Evolutionary conservation across 2,888 invertebrate genomes (phyloP).

Genomic region (Mythimna impura): DNA sequence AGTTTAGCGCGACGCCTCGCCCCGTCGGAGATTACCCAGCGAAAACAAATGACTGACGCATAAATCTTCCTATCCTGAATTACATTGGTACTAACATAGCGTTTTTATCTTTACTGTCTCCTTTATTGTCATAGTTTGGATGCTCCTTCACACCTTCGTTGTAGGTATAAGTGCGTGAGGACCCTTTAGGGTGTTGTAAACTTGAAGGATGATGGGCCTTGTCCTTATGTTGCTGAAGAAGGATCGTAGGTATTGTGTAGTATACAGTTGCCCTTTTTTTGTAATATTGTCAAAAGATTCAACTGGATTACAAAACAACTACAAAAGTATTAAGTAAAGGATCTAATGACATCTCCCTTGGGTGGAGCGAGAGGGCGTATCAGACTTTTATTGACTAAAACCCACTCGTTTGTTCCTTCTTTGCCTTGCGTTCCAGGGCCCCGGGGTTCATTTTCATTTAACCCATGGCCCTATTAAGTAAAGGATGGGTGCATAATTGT

Average conservation of each 20-base stretch:
- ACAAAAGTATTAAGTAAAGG: background rate
- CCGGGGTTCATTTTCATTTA: too few relatives aligned
- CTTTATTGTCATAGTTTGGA: conserved; percentile 69
- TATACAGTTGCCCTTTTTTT: background rate
- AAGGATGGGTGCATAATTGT: too few relatives aligned
- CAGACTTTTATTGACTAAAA: too few relatives aligned
- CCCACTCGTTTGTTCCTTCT: too few relatives aligned
- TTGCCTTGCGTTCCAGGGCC: too few relatives aligned
- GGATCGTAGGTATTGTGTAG: background rate
- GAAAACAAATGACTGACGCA: conserved; percentile 84
- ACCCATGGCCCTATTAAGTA: too few relatives aligned
- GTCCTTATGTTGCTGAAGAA: conserved; percentile 8
- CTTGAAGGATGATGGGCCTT: conserved; percentile 5
- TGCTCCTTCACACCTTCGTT: conserved; percentile 58
- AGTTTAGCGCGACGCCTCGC: conserved; percentile 83
- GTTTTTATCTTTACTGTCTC: conserved; percentile 74
- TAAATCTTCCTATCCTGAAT: conserved; percentile 80
- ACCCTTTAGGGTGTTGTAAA: conserved; percentile 35
- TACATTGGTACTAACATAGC: conserved; percentile 72
- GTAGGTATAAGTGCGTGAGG: conserved; percentile 19
- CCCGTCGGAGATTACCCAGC: conserved; percentile 80
- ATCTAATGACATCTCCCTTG: too few relatives aligned
- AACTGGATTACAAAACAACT: background rate
- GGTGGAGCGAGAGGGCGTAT: too few relatives aligned
- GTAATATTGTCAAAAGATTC: background rate